Conservation (phyloP, 2,113 vertebrate genomes). For the Festucalex cinctus region DNA sequence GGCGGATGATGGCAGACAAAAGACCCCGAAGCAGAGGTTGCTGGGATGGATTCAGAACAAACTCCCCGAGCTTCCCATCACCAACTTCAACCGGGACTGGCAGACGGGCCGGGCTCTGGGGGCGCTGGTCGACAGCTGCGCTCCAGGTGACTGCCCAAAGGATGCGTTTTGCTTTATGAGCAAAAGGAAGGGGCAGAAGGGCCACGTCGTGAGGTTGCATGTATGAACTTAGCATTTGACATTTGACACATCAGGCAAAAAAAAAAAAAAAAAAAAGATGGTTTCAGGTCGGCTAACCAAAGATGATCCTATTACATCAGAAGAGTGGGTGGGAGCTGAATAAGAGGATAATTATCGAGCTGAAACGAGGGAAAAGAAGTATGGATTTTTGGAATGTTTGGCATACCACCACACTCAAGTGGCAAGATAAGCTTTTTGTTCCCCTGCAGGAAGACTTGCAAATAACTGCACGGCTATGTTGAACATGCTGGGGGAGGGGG, state of each 20-base stretch:
- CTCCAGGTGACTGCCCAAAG: slow-evolving; percentile 77
- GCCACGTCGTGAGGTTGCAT: too few species aligned
- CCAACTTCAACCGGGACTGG: slow-evolving; percentile 85
- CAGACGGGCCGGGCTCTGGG: slow-evolving; percentile 74
- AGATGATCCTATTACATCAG: not conserved
- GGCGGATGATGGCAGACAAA: slow-evolving; percentile 71
- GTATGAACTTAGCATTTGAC: too few species aligned
- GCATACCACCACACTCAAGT: slow-evolving; percentile 29
- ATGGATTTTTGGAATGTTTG: slow-evolving; percentile 46
- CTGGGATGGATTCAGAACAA: slow-evolving; percentile 82
- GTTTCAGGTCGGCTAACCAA: too few species aligned
- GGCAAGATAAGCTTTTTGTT: slow-evolving; percentile 18
- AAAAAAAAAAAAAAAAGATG: too few species aligned
- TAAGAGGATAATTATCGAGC: not conserved
- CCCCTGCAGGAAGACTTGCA: not conserved
- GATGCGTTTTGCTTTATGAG: too few species aligned
- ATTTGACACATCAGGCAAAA: too few species aligned
- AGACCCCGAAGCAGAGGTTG: slow-evolving; percentile 82
- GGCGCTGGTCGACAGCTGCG: slow-evolving; percentile 79
- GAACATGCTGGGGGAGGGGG: too few species aligned
- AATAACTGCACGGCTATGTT: not conserved
- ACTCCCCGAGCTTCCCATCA: slow-evolving; percentile 81
- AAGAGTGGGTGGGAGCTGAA: not conserved
- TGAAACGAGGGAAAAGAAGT: not conserved
- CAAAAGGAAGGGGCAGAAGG: too few species aligned